Base-by-base conservation (phyloP, 2,797 vertebrate genomes). In the Carduelis carduelis region DNA sequence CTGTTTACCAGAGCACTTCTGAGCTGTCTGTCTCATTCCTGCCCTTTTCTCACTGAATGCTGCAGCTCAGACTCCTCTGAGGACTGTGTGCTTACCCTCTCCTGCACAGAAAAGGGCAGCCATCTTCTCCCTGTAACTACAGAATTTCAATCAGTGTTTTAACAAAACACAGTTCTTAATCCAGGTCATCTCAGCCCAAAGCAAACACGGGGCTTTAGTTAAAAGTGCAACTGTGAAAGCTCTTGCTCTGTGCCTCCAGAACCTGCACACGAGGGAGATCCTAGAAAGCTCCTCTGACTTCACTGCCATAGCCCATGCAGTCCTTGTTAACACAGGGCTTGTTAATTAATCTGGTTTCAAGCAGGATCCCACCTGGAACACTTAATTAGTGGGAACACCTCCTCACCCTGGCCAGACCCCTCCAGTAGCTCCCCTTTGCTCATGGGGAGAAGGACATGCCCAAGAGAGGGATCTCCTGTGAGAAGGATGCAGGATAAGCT, bases 391-490 rank as follows among this genome's bases (percentile, higher is more conserved):
- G 3, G 35, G 27, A 68, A 8, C 30, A 27, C 27, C 43, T 55
- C 39, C 47, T 23, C 14, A 19, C 18, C 52, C 27, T 13, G 56
- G 46, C 46, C 65, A 39, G 41, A 12, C 27, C 34, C 26, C 43
- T 27, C 26, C 24, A 11, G 8, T 11, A 11, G 37, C 47, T 65
- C 26, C 22, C 4, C 9, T 49, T 41, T 6, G 35, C 47, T 64
- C 10, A 2, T 0, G 12, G 69, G 78, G 24, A 39, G 26, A 7
- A 35, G 47, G 39, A 44, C 3, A 3, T 5, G 22, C n/a, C 56
- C 44, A n/a, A 12, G 55, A 12, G 8, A 1, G 0, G 12, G 28
- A 8, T 3, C 4, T 6, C 34, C 39, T 4, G 11, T 15, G 43
- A 55, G 71, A 19, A 66, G 44, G 63, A 28, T n/a, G n/a, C 19